phyloP scores from a whole-genome alignment of 1,140 invertebrate species.

The Plectrocnemia conspersa region DNA sequence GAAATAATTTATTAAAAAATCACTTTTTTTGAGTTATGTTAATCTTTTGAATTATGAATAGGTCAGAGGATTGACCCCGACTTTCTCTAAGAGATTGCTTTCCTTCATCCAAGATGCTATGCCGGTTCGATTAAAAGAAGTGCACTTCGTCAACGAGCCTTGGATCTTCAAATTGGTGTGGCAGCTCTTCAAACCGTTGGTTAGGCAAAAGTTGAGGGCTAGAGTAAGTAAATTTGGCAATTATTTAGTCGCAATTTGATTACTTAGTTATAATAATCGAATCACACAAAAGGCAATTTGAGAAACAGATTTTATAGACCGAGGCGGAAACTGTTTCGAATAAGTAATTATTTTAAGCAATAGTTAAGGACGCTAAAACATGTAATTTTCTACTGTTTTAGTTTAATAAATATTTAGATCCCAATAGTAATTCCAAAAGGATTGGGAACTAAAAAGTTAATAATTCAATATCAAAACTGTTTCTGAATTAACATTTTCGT shows the following conservation, averaged over 20 bases:
- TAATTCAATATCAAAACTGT: neutral
- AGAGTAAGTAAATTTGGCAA: slow-evolving; percentile 60
- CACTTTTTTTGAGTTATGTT: neutral
- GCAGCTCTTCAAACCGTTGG: slow-evolving; percentile 82
- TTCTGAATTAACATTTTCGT: slow-evolving; percentile 5
- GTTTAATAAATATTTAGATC: too few species aligned
- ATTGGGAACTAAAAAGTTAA: neutral
- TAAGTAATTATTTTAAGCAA: too few species aligned
- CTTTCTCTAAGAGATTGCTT: slow-evolving; percentile 68
- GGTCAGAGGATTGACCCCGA: slow-evolving; percentile 62
- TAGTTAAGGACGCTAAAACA: too few species aligned
- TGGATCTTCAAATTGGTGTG: slow-evolving; percentile 85
- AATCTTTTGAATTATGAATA: slow-evolving; percentile 29
- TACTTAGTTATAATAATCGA: too few species aligned
- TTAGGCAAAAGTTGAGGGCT: slow-evolving; percentile 75
- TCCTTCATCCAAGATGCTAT: slow-evolving; percentile 83
- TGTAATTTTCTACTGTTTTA: too few species aligned
- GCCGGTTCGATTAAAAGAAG: slow-evolving; percentile 81
- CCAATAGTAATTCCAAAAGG: too few species aligned
- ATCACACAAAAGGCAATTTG: too few species aligned
- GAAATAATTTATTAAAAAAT: neutral
- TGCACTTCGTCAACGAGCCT: slow-evolving; percentile 87
- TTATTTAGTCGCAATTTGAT: too few species aligned
- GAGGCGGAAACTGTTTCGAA: too few species aligned
- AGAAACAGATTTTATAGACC: too few species aligned